Conservation (phyloP, 2,113 vertebrate species). For the Crocuta crocuta region DNA sequence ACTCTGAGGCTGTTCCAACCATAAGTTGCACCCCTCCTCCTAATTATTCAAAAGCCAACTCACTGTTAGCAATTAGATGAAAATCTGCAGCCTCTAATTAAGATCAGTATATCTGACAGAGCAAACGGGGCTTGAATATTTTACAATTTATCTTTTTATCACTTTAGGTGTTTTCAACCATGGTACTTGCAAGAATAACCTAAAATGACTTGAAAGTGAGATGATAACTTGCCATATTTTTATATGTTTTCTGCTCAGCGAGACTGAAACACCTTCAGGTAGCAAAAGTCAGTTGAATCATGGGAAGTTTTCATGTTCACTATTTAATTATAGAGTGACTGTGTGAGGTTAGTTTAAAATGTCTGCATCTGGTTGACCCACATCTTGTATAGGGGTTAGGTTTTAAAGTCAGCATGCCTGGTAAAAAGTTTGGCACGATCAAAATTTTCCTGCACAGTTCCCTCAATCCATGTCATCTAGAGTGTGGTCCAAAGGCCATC, state of each 20-base stretch:
- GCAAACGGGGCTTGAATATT: slow-evolving; percentile 49
- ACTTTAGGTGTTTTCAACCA: neutral
- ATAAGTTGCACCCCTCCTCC: neutral
- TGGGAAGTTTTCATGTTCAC: neutral
- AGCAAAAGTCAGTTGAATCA: neutral
- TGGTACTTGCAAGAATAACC: neutral
- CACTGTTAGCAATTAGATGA: slow-evolving; percentile 63
- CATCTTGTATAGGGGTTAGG: neutral
- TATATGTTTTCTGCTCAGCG: neutral
- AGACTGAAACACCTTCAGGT: slow-evolving; percentile 30
- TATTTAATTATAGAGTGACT: neutral
- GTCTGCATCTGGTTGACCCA: neutral
- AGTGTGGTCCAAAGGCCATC: neutral
- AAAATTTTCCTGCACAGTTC: neutral
- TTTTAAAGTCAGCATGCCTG: neutral
- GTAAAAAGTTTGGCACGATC: neutral
- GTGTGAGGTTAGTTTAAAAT: neutral
- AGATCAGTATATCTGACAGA: slow-evolving; percentile 61
- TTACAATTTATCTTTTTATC: slow-evolving; percentile 61
- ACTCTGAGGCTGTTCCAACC: neutral
- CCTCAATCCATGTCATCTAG: neutral
- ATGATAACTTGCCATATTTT: neutral
- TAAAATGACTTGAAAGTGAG: neutral
- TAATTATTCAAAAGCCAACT: slow-evolving; percentile 62
- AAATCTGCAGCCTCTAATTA: slow-evolving; percentile 70